phyloP scores from a whole-genome alignment of 2,888 invertebrate genomes.

The Netelia virgata region DNA sequence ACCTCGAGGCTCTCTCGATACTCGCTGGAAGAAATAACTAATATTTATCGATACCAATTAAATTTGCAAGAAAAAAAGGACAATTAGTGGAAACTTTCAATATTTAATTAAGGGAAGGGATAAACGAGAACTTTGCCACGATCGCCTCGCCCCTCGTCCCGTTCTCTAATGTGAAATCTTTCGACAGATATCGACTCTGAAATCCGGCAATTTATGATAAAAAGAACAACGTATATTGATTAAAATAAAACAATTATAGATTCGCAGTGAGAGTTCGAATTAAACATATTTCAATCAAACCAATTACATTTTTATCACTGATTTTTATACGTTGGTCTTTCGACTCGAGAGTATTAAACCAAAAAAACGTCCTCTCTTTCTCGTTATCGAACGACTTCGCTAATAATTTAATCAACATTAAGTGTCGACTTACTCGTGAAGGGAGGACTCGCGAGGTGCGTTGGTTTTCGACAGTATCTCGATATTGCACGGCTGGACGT shows the following conservation, averaged over 20 bases:
- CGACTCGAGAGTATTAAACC: not conserved
- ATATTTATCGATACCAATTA: not conserved
- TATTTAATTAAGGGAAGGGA: too few species aligned
- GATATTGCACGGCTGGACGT: slow-evolving; percentile 79
- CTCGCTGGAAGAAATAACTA: not conserved
- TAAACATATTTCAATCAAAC: too few species aligned
- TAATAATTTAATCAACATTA: slow-evolving; percentile 15
- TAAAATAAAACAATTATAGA: too few species aligned
- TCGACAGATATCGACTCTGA: too few species aligned
- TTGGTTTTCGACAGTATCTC: slow-evolving; percentile 79
- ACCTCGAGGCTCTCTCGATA: not conserved
- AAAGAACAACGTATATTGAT: too few species aligned
- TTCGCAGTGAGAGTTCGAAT: too few species aligned
- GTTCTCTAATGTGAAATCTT: too few species aligned
- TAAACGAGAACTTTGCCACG: too few species aligned
- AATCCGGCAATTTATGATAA: too few species aligned
- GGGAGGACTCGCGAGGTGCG: slow-evolving; percentile 34
- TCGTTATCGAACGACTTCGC: not conserved
- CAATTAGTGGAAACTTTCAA: too few species aligned
- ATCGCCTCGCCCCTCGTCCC: too few species aligned
- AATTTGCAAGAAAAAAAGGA: not conserved
- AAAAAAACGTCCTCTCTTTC: not conserved
- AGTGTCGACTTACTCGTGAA: slow-evolving; percentile 58
- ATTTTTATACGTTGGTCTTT: not conserved
- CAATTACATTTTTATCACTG: too few species aligned